These are phyloP conservation scores for Piprites chloris DNA, from an alignment of 2,113 vertebrate species.

Conservation along the genomic window DNA sequence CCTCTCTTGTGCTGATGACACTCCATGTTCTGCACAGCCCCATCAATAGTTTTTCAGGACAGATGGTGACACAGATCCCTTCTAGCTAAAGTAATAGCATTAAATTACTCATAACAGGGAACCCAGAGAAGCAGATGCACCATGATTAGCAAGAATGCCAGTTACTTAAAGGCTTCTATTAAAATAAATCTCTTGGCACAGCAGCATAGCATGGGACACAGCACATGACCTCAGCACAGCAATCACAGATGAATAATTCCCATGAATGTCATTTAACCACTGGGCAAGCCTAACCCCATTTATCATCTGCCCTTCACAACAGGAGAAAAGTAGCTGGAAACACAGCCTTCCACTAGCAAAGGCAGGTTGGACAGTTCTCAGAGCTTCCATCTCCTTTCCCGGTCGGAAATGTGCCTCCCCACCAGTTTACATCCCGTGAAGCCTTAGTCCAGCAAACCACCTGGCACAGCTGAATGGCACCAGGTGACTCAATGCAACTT, in stretches of 20 bases:
- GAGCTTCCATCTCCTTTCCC: neutral
- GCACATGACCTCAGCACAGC: slow-evolving; percentile 41
- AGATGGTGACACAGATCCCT: slow-evolving; percentile 72
- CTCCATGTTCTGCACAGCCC: slow-evolving; percentile 32
- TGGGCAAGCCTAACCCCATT: slow-evolving; percentile 3
- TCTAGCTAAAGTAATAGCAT: slow-evolving; percentile 68
- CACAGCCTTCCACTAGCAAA: neutral
- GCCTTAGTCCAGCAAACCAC: neutral
- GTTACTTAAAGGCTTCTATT: slow-evolving; percentile 71
- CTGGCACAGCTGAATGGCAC: neutral
- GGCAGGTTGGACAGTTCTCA: neutral
- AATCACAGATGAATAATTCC: slow-evolving; percentile 40
- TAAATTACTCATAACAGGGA: slow-evolving; percentile 69
- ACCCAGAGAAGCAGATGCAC: slow-evolving; percentile 66
- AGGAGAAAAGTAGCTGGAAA: neutral
- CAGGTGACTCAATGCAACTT: neutral
- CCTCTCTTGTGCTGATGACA: slow-evolving; percentile 25
- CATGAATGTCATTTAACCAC: slow-evolving; percentile 23
- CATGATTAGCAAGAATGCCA: slow-evolving; percentile 67
- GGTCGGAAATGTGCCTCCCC: rapidly evolving
- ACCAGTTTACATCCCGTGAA: neutral
- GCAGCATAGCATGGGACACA: slow-evolving; percentile 34
- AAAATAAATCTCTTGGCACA: slow-evolving; percentile 66
- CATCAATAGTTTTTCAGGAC: slow-evolving; percentile 59
- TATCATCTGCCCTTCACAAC: slow-evolving; percentile 19